Evolutionary conservation across 2,797 vertebrate genomes (phyloP), one percentile per base, ranked within the genome.

Genomic region (Rhinatrema bivittatum): DNA sequence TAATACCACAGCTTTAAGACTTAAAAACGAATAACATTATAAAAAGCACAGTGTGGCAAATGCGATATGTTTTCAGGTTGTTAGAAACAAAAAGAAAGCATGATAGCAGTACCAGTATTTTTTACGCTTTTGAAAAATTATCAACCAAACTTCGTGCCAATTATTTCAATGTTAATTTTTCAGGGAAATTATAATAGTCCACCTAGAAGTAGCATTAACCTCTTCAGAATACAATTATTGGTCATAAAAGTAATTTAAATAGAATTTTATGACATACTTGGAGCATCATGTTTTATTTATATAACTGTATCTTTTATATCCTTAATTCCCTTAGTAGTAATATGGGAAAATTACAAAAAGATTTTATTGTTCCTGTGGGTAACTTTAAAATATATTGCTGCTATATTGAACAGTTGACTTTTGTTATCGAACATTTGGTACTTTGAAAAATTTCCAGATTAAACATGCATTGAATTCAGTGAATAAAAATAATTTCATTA

Each of bases 221-320:
- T 63, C 68, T 63, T 60, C 60, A 62, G 52, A 74, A 77, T 65
- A 65, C 69, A 71, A 78, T 78, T 77, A 82, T 72, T 78, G 60
- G 46, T 71, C 51, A 60, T 78, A 79, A 81, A 76, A 62, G 34
- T 45, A 32, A 40, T 58, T 75, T 79, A 75, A 74, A 77, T 71
- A 73, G 72, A 68, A 76, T 72, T 46, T 62, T 49, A 51, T 72
- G 50, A 55, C 48, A 62, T 53, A 56, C 60, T 63, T 63, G 46
- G 57, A 70, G 55, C 33, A 42, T 41, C 46, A 60, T 60, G 43
- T 39, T 32, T 74, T 31, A 51, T 72, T 80, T 78, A 70, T 72
- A 46, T 53, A 36, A 45, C 59, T 67, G 36, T 41, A 66, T 51
- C 66, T 68, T 60, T 59, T 59, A 56, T 62, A 64, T 53, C 62